phyloP scores from a whole-genome alignment of 2,888 invertebrate genomes.

The Limnephilus lunatus region DNA sequence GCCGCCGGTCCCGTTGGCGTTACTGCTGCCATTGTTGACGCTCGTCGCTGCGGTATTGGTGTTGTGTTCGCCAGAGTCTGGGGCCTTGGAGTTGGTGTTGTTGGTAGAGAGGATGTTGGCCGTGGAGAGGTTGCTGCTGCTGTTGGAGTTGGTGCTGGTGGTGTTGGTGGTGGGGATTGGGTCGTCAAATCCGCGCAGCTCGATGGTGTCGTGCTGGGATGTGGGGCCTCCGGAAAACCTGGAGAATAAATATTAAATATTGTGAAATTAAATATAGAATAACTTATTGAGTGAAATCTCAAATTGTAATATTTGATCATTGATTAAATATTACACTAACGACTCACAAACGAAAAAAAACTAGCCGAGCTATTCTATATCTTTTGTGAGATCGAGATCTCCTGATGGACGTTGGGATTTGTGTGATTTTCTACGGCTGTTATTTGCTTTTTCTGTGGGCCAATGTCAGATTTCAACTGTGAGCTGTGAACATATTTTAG shows the following conservation, averaged over 20 bases:
- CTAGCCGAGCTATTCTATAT: no score
- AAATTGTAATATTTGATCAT: no score
- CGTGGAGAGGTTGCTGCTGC: slow-evolving; percentile 53
- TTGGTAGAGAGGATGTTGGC: slow-evolving; percentile 41
- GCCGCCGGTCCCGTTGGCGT: slow-evolving; percentile 48
- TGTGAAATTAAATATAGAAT: no score
- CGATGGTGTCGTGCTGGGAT: slow-evolving; percentile 94
- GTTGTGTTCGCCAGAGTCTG: not conserved
- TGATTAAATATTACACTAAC: no score
- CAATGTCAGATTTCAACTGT: no score
- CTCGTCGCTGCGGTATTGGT: slow-evolving; percentile 59
- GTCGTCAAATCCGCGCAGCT: slow-evolving; percentile 94
- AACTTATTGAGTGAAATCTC: no score
- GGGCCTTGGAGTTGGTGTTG: slow-evolving; percentile 4
- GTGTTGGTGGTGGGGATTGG: slow-evolving; percentile 69
- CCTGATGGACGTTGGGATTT: no score
- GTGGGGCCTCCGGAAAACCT: slow-evolving; percentile 91
- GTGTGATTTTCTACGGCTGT: no score
- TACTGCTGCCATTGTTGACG: slow-evolving; percentile 63
- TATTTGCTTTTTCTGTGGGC: no score
- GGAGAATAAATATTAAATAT: not conserved
- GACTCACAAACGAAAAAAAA: no score
- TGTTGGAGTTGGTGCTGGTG: slow-evolving; percentile 62
- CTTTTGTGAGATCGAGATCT: no score
- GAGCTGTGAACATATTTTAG: no score